A percentile compares a stretch with the other conserved stretches of the same genome.
These are phyloP conservation scores for Muscina levida DNA, from an alignment of 2,888 invertebrate genomes.

Conservation along the genomic window DNA sequence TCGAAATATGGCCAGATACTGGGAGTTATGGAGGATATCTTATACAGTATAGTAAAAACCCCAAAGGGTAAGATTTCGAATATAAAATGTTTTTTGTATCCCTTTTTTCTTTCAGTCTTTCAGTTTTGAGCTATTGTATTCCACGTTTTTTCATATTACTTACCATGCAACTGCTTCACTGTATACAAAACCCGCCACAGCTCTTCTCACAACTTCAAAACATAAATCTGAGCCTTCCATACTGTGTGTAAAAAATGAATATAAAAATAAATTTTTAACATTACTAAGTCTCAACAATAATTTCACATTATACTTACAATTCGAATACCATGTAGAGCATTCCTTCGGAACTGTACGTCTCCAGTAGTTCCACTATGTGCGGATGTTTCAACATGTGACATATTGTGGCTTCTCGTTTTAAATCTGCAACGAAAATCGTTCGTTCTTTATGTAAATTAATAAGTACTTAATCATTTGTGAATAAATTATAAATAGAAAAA, in stretches of 20 bases:
- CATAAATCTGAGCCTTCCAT: slow-evolving; percentile 99
- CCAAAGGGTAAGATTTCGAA: no score
- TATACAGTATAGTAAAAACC: no score
- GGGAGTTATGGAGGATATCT: no score
- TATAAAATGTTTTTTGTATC: no score
- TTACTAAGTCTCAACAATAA: slow-evolving; percentile 34
- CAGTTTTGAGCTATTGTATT: no score
- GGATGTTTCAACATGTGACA: slow-evolving; percentile 99
- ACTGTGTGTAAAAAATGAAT: no score
- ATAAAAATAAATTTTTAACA: slow-evolving; percentile 42
- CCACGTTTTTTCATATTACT: slow-evolving; percentile 70
- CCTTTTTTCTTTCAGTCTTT: no score
- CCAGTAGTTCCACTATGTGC: slow-evolving; percentile 97
- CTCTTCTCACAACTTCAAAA: slow-evolving; percentile 97
- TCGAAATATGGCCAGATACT: no score
- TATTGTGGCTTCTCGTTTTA: slow-evolving; percentile 98
- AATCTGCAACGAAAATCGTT: slow-evolving; percentile 85
- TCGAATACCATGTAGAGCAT: slow-evolving; percentile 99
- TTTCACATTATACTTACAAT: slow-evolving; percentile 94
- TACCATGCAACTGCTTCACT: slow-evolving; percentile 99
- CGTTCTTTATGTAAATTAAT: slow-evolving; percentile 64
- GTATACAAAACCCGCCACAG: slow-evolving; percentile 98
- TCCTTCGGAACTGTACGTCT: slow-evolving; percentile 99
- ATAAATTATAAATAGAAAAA: not conserved
- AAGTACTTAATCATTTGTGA: slow-evolving; percentile 2